Base-by-base conservation (phyloP, 1,140 invertebrate genomes). In the Paraescarpia echinospica region DNA sequence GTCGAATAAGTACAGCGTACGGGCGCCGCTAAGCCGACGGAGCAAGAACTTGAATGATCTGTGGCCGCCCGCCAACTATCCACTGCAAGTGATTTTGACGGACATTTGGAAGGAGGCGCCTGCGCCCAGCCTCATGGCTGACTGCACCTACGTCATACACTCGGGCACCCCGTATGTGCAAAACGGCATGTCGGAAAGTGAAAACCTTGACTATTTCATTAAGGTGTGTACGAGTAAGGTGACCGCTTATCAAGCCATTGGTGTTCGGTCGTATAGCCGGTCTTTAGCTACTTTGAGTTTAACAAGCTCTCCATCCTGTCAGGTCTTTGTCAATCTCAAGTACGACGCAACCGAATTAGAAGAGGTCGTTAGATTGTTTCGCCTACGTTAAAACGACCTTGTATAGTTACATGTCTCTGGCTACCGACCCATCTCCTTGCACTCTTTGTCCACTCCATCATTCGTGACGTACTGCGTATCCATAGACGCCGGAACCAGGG, bases 101-200 rank as follows among this genome's bases (percentile, higher is more conserved):
- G 59, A 77, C 22, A 0, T 77, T 0, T 77, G 59, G 59, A 31
- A 77, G 14, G 22, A 12, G 22, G 59, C 0, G 22, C 2, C 59
- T 31, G 8, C 8, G 59, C 94, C 8, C 95, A 33, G 93, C 59
- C 59, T 77, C 9, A 0, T 77, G 59, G 14, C 59, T 6, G 59
- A 77, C 59, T 77, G 59, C 27, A 77, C 22, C 12, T 77, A 77
- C 27, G 4, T 77, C 59, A 77, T 77, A 77, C 59, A 77, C 59
- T 0, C 59, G 59, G 59, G 0, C 2, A 27, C 14, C 4, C 14
- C 14, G 59, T 22, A 2, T 0, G 8, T 77, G 9, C 0, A 18
- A 2, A 1, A 31, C 12, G 22, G 0, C 9, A 27, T 77, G 27
- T 31, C 59, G 59, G 59, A 77, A 27, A 77, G 12, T 77, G 59